A percentile compares a stretch with the other conserved stretches of the same genome.
Conservation (phyloP, 2,797 vertebrate species). For the Anguilla pacifica region DNA sequence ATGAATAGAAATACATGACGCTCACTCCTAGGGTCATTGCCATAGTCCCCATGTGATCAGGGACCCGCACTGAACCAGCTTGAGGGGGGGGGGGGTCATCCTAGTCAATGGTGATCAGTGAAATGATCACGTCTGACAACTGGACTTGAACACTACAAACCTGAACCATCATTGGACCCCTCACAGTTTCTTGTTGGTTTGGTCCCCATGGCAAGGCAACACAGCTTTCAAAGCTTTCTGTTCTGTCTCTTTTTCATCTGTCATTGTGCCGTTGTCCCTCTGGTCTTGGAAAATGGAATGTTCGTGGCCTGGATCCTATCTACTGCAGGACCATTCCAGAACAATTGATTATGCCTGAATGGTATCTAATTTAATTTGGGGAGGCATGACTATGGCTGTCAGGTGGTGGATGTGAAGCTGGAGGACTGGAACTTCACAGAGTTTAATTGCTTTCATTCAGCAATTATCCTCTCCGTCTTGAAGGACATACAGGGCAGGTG, state of each 20-base stretch:
- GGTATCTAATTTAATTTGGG: conserved; percentile 10
- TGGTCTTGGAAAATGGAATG: not conserved
- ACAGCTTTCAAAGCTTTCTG: not conserved
- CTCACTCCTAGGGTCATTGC: not conserved
- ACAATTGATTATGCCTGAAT: conserved; percentile 5
- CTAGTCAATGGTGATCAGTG: not conserved
- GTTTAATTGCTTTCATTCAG: not conserved
- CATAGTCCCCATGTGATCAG: not conserved
- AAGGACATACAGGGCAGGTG: not conserved
- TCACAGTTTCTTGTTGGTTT: not conserved
- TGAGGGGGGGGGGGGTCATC: not conserved
- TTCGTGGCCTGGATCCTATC: not conserved
- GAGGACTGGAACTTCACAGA: not conserved
- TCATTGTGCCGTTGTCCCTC: not conserved
- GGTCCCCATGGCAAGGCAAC: not conserved
- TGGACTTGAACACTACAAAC: not conserved
- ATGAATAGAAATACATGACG: not conserved
- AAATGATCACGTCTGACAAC: not conserved
- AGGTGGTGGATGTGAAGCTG: not conserved
- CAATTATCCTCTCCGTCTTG: not conserved
- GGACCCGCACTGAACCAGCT: not conserved
- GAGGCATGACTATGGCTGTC: not conserved
- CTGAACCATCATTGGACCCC: not conserved
- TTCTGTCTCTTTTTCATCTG: not conserved
- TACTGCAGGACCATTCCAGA: not conserved